These are phyloP conservation scores for Crambe crambe DNA, from an alignment of 37 sponge, comb jelly and placozoan genomes.

Conservation along the genomic window DNA sequence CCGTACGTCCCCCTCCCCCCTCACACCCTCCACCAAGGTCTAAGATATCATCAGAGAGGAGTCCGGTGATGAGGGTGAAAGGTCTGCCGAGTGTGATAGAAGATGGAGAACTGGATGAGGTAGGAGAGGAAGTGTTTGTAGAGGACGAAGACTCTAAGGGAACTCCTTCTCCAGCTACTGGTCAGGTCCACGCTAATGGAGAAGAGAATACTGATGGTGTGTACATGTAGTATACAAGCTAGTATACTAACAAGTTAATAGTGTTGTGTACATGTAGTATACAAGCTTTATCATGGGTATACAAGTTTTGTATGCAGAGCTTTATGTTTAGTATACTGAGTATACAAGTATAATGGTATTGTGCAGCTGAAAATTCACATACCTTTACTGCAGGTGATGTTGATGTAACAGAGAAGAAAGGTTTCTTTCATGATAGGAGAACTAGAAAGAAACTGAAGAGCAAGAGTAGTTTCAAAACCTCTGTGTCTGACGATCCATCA, in stretches of 20 bases:
- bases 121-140: not conserved
- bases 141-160: not conserved
- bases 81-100: not conserved
- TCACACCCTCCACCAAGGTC: not conserved
- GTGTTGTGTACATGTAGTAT: too few relatives aligned
- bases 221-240: not conserved
- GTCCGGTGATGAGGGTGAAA: too few relatives aligned
- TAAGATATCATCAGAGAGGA: not conserved
- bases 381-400: too few relatives aligned
- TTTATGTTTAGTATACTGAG: too few relatives aligned
- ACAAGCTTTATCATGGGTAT: too few relatives aligned
- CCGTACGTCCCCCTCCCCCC: slow-evolving; percentile 17
- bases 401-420: too few relatives aligned
- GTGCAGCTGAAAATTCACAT: too few relatives aligned
- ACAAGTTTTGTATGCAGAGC: too few relatives aligned
- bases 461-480: not conserved
- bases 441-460: slow-evolving; percentile 17
- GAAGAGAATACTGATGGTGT: not conserved
- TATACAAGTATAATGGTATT: too few relatives aligned
- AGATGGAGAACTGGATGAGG: not conserved
- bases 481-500: too few relatives aligned
- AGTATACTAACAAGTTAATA: too few relatives aligned
- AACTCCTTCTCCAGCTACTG: slow-evolving; percentile 23
- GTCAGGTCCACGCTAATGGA: not conserved
- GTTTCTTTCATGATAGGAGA: slow-evolving; percentile 41